These are phyloP conservation scores for Morone saxatilis DNA, from an alignment of 2,113 vertebrate species.

Conservation along the genomic window DNA sequence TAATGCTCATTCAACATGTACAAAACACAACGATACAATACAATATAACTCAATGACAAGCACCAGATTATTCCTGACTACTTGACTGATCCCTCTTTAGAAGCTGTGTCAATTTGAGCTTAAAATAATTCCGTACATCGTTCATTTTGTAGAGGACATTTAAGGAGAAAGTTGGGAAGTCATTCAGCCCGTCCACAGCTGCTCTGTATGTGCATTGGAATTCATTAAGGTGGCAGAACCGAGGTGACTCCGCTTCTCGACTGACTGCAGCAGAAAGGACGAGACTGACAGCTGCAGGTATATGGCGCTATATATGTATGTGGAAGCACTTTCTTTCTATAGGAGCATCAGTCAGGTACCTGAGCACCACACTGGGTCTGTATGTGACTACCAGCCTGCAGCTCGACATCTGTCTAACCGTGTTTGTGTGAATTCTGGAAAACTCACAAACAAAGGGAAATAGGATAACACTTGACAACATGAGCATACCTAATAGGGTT, in stretches of 20 bases:
- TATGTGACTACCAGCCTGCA: not conserved
- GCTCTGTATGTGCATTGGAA: not conserved
- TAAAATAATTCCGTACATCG: not conserved
- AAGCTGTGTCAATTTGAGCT: no score
- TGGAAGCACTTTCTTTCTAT: not conserved
- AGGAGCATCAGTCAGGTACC: not conserved
- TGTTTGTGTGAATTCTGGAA: not conserved
- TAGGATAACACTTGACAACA: no score
- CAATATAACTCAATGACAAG: not conserved
- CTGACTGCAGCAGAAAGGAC: not conserved
- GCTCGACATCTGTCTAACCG: not conserved
- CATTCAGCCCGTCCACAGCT: not conserved
- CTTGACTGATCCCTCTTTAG: not conserved
- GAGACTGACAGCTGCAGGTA: conserved; percentile 7
- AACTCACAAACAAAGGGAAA: not conserved
- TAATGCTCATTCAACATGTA: no score
- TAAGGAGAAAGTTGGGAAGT: not conserved
- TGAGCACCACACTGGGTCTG: not conserved
- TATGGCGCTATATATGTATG: not conserved
- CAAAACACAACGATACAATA: no score
- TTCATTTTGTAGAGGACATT: not conserved
- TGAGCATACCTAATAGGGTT: no score
- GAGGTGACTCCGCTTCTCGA: not conserved
- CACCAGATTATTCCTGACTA: not conserved
- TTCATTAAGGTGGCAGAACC: not conserved